These are phyloP conservation scores for Clarias magur DNA, from an alignment of 2,113 vertebrate species.

Conservation along the genomic window DNA sequence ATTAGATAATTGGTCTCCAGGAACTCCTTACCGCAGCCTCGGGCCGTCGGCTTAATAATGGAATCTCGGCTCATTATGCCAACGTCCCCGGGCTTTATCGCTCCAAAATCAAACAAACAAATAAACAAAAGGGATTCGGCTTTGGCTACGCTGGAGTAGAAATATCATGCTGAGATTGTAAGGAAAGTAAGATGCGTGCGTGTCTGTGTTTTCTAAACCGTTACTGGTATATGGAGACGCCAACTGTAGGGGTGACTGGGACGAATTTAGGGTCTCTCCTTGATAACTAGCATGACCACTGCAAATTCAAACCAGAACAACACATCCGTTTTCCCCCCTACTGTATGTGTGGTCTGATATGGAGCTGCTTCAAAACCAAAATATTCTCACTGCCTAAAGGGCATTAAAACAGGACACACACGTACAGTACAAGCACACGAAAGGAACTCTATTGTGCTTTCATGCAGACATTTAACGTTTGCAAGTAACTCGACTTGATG, in stretches of 20 bases:
- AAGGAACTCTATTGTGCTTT: constrained; percentile 34
- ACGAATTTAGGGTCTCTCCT: neutral
- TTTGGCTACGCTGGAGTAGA: neutral
- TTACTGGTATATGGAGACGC: neutral
- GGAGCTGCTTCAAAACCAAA: constrained; percentile 28
- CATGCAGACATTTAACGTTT: constrained; percentile 35
- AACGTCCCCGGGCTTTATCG: neutral
- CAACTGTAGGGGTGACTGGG: neutral
- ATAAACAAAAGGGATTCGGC: neutral
- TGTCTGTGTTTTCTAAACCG: neutral
- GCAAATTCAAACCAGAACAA: neutral
- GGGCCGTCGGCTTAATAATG: constrained; percentile 13
- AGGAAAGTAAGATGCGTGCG: neutral
- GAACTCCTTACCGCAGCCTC: constrained; percentile 18
- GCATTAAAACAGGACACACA: neutral
- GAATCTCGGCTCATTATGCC: neutral
- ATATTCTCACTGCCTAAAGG: neutral
- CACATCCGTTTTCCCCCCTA: neutral
- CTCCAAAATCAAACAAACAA: constrained; percentile 20
- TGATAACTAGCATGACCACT: neutral
- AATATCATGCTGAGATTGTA: neutral
- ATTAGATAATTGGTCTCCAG: constrained; percentile 44
- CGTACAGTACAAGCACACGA: neutral
- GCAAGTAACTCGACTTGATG: constrained; percentile 45
- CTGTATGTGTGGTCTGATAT: neutral